Evolutionary conservation across 2,113 vertebrate genomes (phyloP), one percentile per base, ranked within the genome.

Genomic region (Sylvietta virens): DNA sequence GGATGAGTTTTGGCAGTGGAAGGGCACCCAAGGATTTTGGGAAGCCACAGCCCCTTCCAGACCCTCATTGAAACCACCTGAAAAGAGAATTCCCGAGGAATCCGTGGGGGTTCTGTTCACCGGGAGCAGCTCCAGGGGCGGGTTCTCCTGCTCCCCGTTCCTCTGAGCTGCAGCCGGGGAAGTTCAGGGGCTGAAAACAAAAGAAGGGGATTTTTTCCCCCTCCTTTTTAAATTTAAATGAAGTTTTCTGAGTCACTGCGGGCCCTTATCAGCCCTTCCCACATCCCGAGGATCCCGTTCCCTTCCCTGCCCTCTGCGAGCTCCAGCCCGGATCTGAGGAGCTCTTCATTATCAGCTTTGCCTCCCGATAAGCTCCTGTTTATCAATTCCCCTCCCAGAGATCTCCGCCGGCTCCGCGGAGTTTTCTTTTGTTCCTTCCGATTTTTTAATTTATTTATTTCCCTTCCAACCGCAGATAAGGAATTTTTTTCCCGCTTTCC

Each of bases 281-380:
- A 77, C 89, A 93, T 97, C 92, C 96, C 15, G 64, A 94, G 94
- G 92, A 91, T 92, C 81, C 91, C 94, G 51, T 81, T 94, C 92
- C 82, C 81, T 86, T 42, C 40, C 77, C 76, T 22, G 40, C 28
- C 66, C 92, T 92, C 92, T 62, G 24, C 24, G 8, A 71, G 92
- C 95, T 67, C 9, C 0, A 56, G 92, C 51, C 88, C 33, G 13
- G 76, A 94, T 94, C 92, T 94, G 95, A 94, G 85, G 91, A 94
- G 80, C 88, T 92, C 86, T 60, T 94, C 83, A 65, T 92, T 88
- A 95, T 95, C 95, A 91, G 67, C 92, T 78, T 67, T 81, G 56
- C 91, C 72, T 94, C 35, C 86, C 78, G 94, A 96, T 97, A 95
- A 97, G 91, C 80, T 91, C 88, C 91, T 71, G 88, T 71, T 96